A percentile compares a stretch with the other conserved stretches of the same genome.
phyloP scores from a whole-genome alignment of 2,113 vertebrate species.

The Cebidichthys violaceus region DNA sequence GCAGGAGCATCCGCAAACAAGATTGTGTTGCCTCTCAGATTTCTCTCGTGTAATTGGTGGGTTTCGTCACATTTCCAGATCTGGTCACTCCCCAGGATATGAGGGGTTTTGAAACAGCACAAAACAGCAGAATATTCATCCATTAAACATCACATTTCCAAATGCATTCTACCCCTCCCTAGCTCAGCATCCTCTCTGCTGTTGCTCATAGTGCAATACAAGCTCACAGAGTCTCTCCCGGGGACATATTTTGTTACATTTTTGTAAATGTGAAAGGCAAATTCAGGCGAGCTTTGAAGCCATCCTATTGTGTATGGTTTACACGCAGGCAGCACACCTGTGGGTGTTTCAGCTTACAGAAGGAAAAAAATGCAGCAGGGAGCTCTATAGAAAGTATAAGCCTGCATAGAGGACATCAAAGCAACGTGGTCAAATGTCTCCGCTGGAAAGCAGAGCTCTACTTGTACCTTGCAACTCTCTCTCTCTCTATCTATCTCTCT shows the following conservation, averaged over 20 bases:
- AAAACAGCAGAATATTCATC: conserved; percentile 22
- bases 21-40: not conserved
- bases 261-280: conserved; percentile 53
- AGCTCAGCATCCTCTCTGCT: conserved; percentile 28
- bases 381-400: conserved; percentile 37
- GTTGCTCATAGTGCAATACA: conserved; percentile 22
- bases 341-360: conserved; percentile 55
- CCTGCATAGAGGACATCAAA: conserved; percentile 65
- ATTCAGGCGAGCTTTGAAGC: conserved; percentile 63
- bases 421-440: conserved; percentile 68
- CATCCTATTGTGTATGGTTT: conserved; percentile 42
- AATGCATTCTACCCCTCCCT: not conserved
- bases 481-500: conserved; percentile 17
- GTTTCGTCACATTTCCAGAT: conserved; percentile 14
- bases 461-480: conserved; percentile 3
- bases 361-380: conserved; percentile 31
- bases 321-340: conserved; percentile 54
- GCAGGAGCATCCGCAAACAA: conserved; percentile 1
- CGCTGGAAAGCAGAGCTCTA: conserved; percentile 42
- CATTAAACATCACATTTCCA: not conserved
- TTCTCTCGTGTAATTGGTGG: not conserved
- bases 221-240: conserved; percentile 31
- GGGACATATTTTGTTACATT: conserved; percentile 51
- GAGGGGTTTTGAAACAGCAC: conserved; percentile 15
- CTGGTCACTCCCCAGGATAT: not conserved